A percentile compares a stretch with the other conserved stretches of the same genome.
These are phyloP conservation scores for Drosophila pseudoobscura DNA, from an alignment of 1,140 invertebrate genomes.

Conservation along the genomic window DNA sequence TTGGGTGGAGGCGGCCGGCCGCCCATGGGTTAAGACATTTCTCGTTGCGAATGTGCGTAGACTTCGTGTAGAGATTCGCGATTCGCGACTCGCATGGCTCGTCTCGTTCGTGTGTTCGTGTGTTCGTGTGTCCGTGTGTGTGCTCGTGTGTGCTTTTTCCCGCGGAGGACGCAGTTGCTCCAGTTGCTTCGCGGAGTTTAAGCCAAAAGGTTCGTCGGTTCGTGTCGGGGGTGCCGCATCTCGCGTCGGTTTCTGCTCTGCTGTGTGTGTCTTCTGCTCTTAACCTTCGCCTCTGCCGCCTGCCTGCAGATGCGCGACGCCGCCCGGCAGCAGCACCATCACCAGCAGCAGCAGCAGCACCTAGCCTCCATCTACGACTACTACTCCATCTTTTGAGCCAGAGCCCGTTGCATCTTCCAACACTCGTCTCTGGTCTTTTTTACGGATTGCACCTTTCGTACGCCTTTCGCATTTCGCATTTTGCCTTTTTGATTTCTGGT, in stretches of 20 bases:
- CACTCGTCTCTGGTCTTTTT: too few species aligned
- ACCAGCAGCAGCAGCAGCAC: slow-evolving; percentile 13
- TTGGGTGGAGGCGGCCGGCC: slow-evolving; percentile 1
- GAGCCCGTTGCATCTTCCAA: too few species aligned
- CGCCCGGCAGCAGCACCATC: slow-evolving; percentile 25
- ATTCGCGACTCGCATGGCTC: slow-evolving; percentile 25
- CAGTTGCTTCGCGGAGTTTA: slow-evolving; percentile 80
- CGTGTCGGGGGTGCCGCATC: slow-evolving; percentile 22
- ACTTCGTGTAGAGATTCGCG: slow-evolving; percentile 35
- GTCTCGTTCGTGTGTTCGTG: slow-evolving; percentile 8
- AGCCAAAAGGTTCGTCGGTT: slow-evolving; percentile 76
- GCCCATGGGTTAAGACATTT: slow-evolving; percentile 60
- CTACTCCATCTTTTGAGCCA: background rate
- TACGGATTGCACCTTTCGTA: too few species aligned
- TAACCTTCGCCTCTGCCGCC: slow-evolving; percentile 20
- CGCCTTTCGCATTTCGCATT: too few species aligned
- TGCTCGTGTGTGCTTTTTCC: slow-evolving; percentile 41
- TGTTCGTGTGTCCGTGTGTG: slow-evolving; percentile 5
- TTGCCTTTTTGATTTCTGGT: too few species aligned
- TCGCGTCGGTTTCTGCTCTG: slow-evolving; percentile 44
- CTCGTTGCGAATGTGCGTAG: slow-evolving; percentile 61
- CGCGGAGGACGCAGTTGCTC: slow-evolving; percentile 57
- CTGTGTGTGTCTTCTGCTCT: slow-evolving; percentile 26
- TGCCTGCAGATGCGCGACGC: slow-evolving; percentile 48
- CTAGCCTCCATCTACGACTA: slow-evolving; percentile 2